These are phyloP conservation scores for Silurus lanzhouensis DNA, from an alignment of 2,797 vertebrate species.

Conservation along the genomic window DNA sequence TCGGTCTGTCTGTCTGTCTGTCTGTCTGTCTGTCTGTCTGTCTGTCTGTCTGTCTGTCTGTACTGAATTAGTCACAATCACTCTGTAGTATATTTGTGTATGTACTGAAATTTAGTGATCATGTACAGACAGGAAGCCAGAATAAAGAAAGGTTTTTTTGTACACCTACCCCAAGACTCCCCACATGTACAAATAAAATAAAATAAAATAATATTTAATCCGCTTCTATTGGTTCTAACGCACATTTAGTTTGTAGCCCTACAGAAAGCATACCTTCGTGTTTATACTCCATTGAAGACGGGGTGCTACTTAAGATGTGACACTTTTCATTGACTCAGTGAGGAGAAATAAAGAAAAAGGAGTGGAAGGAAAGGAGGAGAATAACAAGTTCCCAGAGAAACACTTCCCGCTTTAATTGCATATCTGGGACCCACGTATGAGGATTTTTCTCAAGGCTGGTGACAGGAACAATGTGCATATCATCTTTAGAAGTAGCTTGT, in stretches of 20 bases:
- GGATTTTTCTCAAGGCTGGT: conserved; percentile 73
- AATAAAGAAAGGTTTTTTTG: not conserved
- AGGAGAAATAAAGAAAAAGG: conserved; percentile 22
- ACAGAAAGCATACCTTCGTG: not conserved
- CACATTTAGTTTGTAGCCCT: not conserved
- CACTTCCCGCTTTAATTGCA: conserved; percentile 74
- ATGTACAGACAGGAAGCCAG: not conserved
- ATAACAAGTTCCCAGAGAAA: conserved; percentile 28
- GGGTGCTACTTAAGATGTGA: not conserved
- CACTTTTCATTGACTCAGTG: not conserved
- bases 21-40: too few relatives aligned
- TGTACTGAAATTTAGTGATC: too few relatives aligned
- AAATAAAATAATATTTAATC: too few relatives aligned
- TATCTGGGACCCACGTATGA: conserved; percentile 73
- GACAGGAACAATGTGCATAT: conserved; percentile 72
- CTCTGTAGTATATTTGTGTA: too few relatives aligned
- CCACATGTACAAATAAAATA: too few relatives aligned
- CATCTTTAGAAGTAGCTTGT: conserved; percentile 65
- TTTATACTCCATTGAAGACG: not conserved
- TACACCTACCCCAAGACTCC: too few relatives aligned
- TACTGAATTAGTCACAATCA: too few relatives aligned
- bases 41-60: too few relatives aligned
- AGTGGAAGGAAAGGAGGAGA: conserved; percentile 37
- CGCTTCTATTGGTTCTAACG: not conserved
- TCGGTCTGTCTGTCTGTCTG: not conserved